Conservation (phyloP, 2,113 vertebrate species). For the Antechinus stuartii region DNA sequence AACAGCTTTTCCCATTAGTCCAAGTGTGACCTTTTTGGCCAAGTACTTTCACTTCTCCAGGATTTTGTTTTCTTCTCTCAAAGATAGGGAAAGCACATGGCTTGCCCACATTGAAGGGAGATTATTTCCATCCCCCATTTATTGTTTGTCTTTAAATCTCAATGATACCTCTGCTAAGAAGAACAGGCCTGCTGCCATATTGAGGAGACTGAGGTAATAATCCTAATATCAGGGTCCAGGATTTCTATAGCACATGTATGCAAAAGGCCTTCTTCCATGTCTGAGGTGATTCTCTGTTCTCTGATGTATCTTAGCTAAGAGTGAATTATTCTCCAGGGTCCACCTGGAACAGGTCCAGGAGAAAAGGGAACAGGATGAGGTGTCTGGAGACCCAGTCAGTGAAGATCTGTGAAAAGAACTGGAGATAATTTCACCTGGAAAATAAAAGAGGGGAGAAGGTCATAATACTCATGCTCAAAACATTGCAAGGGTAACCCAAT, state of each 20-base stretch:
- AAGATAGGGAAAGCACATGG: neutral
- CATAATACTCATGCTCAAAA: neutral
- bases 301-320: neutral
- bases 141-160: conserved; percentile 6
- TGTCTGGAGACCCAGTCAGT: neutral
- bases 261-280: neutral
- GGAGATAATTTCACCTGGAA: neutral
- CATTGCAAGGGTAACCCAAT: neutral
- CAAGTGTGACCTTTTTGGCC: neutral
- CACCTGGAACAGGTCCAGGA: neutral
- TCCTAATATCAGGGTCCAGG: neutral
- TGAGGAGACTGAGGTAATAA: neutral
- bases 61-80: neutral
- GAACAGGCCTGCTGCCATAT: neutral
- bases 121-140: neutral
- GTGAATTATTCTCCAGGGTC: neutral
- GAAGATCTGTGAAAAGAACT: neutral
- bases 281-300: too few species aligned
- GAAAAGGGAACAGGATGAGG: neutral
- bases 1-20: neutral
- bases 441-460: neutral
- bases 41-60: neutral
- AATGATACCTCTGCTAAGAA: conserved; percentile 17
- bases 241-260: neutral
- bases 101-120: neutral